Conservation (phyloP, 2,113 vertebrate genomes). For the Melanocharis versteri region DNA sequence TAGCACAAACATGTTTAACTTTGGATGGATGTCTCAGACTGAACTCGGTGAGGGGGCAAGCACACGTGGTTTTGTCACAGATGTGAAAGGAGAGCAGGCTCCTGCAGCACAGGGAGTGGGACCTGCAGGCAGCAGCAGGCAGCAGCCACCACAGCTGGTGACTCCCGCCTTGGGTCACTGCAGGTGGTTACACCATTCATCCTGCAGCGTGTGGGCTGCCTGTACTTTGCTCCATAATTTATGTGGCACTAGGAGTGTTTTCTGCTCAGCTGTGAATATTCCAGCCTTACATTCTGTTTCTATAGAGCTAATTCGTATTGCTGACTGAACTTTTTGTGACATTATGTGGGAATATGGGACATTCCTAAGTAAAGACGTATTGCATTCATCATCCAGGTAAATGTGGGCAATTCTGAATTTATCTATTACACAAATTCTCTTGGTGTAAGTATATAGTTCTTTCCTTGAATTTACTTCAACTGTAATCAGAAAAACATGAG, state of each 20-base stretch:
- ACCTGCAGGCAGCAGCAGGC: neutral
- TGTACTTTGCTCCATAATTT: neutral
- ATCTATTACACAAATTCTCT: neutral
- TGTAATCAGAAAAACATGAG: neutral
- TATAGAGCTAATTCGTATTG: neutral
- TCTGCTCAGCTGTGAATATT: neutral
- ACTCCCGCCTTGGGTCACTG: neutral
- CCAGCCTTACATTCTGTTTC: neutral
- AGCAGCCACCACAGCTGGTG: neutral
- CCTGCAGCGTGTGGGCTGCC: neutral
- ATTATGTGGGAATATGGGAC: neutral
- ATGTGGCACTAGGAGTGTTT: neutral
- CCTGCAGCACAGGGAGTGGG: neutral
- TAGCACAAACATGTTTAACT: neutral
- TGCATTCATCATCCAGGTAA: neutral
- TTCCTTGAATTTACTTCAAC: neutral
- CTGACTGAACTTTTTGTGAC: neutral
- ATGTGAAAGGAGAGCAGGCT: neutral
- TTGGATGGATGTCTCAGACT: neutral
- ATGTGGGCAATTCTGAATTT: neutral
- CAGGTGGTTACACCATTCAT: neutral
- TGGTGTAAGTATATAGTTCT: neutral
- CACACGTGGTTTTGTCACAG: neutral
- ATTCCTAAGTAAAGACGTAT: neutral
- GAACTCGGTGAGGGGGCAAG: neutral